phyloP scores from a whole-genome alignment of 2,113 vertebrate genomes.

The mouse (Mus musculus) region GRCm39 chr10:13578501-13579000 shows the following conservation, averaged over 20 bases:
- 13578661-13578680: neutral
- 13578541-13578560: neutral
- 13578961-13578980: neutral
- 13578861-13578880: neutral
- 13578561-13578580: neutral
- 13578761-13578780: neutral
- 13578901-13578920: neutral
- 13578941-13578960: neutral
- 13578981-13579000: neutral
- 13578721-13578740: neutral
- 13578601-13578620: rapidly evolving
- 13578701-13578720: neutral
- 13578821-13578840: neutral
- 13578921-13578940: neutral
- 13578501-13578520: neutral
- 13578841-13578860: neutral
- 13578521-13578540: neutral
- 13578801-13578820: neutral
- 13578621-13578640: neutral
- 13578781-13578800: neutral
- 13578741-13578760: neutral
- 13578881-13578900: neutral
- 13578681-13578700: neutral
- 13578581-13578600: neutral
- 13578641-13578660: rapidly evolving